phyloP scores from a whole-genome alignment of 1,140 invertebrate species.

The Microplitis demolitor region DNA sequence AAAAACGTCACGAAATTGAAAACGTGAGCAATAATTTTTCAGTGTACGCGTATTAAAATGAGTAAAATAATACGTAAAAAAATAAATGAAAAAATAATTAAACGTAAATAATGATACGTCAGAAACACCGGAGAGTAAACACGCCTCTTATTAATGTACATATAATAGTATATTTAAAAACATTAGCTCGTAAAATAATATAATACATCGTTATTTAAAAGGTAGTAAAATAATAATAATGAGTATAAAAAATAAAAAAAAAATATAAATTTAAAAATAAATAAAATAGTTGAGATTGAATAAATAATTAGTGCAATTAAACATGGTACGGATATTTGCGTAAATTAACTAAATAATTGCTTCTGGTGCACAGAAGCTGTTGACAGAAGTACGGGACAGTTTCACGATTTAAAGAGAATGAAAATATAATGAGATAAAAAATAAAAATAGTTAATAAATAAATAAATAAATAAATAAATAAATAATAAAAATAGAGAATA shows the following conservation, averaged over 20 bases:
- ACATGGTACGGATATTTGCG: slow-evolving; percentile 27
- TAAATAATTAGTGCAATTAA: slow-evolving; percentile 32
- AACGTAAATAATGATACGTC: slow-evolving; percentile 13
- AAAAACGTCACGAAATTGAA: too few relatives aligned
- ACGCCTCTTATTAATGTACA: slow-evolving; percentile 12
- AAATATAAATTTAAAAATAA: not conserved
- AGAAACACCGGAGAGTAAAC: not conserved
- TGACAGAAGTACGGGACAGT: slow-evolving; percentile 10
- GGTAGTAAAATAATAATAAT: not conserved
- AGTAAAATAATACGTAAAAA: not conserved
- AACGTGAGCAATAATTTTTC: too few relatives aligned
- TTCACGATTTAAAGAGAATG: not conserved
- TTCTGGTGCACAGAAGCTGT: not conserved
- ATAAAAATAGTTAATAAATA: not conserved
- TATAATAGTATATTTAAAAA: not conserved
- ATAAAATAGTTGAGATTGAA: slow-evolving; percentile 2
- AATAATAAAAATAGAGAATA: not conserved
- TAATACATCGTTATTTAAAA: slow-evolving; percentile 5
- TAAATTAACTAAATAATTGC: slow-evolving; percentile 31
- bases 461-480: not conserved
- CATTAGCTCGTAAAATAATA: not conserved
- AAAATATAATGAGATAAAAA: not conserved
- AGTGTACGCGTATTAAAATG: not conserved
- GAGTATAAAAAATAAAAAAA: not conserved
- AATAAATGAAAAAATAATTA: slow-evolving; percentile 1